Conservation (phyloP, 2,113 vertebrate species). For the Saguinus imperator region DNA sequence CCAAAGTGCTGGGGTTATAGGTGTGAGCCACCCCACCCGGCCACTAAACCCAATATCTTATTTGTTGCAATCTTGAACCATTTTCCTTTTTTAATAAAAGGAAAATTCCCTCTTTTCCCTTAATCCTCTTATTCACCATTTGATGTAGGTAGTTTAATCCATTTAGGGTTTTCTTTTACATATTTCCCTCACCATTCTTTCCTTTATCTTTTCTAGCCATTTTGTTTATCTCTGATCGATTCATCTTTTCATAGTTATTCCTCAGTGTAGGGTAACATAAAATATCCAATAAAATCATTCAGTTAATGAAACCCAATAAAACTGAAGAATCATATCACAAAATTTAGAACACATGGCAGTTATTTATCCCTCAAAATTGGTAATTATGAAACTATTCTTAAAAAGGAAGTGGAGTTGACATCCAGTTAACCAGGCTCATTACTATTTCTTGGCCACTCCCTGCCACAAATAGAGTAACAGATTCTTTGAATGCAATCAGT, state of each 20-base stretch:
- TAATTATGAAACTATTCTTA: not conserved
- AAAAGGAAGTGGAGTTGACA: not conserved
- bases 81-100: slow-evolving; percentile 21
- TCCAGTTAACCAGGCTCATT: not conserved
- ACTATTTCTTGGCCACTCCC: not conserved
- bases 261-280: slow-evolving; percentile 35
- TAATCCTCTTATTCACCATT: slow-evolving; percentile 37
- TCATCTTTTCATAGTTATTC: not conserved
- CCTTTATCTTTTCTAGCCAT: not conserved
- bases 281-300: not conserved
- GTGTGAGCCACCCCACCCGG: too few species aligned
- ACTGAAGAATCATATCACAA: not conserved
- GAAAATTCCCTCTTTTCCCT: slow-evolving; percentile 29
- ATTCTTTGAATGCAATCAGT: not conserved
- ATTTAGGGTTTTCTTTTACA: slow-evolving; percentile 34
- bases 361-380: not conserved
- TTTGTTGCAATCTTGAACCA: not conserved
- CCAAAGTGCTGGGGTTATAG: too few species aligned
- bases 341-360: not conserved
- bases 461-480: not conserved
- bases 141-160: slow-evolving; percentile 15
- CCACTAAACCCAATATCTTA: not conserved
- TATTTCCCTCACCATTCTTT: slow-evolving; percentile 45
- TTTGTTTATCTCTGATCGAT: slow-evolving; percentile 1
- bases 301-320: not conserved